phyloP scores from a whole-genome alignment of 2,888 invertebrate genomes.

The Conistra vaccinii region DNA sequence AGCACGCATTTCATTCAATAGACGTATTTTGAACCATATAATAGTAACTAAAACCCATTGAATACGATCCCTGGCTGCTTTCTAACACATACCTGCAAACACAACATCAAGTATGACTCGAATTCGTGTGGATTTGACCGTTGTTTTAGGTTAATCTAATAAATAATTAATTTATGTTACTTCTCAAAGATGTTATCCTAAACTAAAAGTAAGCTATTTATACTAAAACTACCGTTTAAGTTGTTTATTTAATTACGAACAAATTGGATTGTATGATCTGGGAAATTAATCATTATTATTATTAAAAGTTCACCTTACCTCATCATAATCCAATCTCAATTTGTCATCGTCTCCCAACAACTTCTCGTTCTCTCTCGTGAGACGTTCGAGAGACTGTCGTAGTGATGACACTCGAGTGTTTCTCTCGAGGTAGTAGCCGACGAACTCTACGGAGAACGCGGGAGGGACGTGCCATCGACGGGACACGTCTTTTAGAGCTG shows the following conservation, averaged over 20 bases:
- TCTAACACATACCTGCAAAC: not conserved
- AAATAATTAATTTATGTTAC: not conserved
- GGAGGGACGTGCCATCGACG: slow-evolving; percentile 98
- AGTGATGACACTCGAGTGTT: slow-evolving; percentile 95
- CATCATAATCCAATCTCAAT: slow-evolving; percentile 94
- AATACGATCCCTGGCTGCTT: not conserved
- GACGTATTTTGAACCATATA: not conserved
- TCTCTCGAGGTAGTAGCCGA: slow-evolving; percentile 97
- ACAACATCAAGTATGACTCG: not conserved
- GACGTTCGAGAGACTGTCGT: slow-evolving; percentile 94
- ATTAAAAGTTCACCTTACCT: slow-evolving; percentile 85
- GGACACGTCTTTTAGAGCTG: slow-evolving; percentile 95
- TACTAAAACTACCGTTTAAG: not conserved
- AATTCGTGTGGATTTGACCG: not conserved
- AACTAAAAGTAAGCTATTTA: not conserved
- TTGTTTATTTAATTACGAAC: not conserved
- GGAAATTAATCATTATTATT: slow-evolving; percentile 1
- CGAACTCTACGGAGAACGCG: slow-evolving; percentile 98
- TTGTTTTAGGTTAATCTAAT: not conserved
- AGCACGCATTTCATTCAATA: not conserved
- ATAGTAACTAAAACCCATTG: not conserved
- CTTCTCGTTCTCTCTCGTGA: slow-evolving; percentile 93
- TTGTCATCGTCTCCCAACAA: slow-evolving; percentile 95
- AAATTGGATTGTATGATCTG: not conserved
- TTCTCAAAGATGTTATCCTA: not conserved